Percentiles rank a stretch among this genome's conserved stretches.
Conservation (phyloP, 2,797 vertebrate genomes). For the Enteromius paludinosus region DNA sequence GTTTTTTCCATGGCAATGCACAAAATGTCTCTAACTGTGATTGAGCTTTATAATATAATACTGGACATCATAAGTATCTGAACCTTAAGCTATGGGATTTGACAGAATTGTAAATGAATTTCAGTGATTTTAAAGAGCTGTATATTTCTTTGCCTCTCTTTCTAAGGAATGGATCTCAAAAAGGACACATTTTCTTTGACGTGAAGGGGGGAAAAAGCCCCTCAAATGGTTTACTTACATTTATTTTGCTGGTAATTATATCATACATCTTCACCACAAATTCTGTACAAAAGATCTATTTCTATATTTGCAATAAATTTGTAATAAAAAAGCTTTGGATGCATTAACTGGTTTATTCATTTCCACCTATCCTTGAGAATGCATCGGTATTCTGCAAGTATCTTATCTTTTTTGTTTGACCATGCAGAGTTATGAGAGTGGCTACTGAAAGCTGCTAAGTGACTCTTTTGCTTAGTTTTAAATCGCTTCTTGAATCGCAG, state of each 20-base stretch:
- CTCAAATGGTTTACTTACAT: constrained; percentile 59
- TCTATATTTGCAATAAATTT: constrained; percentile 90
- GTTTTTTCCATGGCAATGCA: constrained; percentile 57
- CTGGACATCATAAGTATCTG: constrained; percentile 2
- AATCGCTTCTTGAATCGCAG: background rate
- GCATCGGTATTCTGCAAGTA: background rate
- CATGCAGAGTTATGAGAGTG: background rate
- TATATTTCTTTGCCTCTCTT: constrained; percentile 51
- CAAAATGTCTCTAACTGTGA: constrained; percentile 20
- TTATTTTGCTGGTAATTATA: constrained; percentile 74
- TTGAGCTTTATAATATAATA: constrained; percentile 24
- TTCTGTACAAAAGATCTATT: constrained; percentile 87
- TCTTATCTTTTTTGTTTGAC: background rate
- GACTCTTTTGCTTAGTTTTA: background rate
- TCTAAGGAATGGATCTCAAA: constrained; percentile 31
- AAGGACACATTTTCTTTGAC: constrained; percentile 60
- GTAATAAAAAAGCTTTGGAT: constrained; percentile 66
- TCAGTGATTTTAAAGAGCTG: constrained; percentile 32
- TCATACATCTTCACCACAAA: constrained; percentile 69
- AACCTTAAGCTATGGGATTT: constrained; percentile 18
- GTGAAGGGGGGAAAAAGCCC: constrained; percentile 56
- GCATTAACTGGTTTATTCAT: constrained; percentile 27
- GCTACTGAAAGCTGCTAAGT: background rate
- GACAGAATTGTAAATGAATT: constrained; percentile 30
- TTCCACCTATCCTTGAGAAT: background rate